These are phyloP conservation scores for Chiloscyllium punctatum DNA, from an alignment of 2,797 vertebrate genomes.

Conservation along the genomic window DNA sequence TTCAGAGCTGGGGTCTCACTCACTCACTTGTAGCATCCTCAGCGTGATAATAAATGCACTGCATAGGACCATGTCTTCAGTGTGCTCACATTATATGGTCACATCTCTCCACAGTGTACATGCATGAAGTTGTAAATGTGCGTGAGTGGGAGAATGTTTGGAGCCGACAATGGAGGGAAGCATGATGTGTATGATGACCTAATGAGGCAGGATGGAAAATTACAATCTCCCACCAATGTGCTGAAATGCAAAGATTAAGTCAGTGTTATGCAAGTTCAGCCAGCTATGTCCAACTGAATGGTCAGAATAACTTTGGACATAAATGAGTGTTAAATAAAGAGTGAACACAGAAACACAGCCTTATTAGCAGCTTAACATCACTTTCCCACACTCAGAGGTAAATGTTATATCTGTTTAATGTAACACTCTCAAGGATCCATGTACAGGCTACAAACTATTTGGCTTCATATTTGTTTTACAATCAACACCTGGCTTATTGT, in stretches of 20 bases:
- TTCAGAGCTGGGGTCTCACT: background rate
- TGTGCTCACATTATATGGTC: background rate
- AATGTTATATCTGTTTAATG: background rate
- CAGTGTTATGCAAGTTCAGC: too few relatives aligned
- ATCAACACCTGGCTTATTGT: background rate
- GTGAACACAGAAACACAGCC: too few relatives aligned
- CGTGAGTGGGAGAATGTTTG: background rate
- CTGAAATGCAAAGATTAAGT: too few relatives aligned
- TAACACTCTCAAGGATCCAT: too few relatives aligned
- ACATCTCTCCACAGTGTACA: too few relatives aligned
- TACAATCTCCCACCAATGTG: too few relatives aligned
- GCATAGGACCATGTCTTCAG: background rate
- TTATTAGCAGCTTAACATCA: background rate
- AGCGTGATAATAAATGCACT: background rate
- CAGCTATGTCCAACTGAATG: too few relatives aligned
- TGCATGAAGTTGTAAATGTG: background rate
- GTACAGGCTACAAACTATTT: background rate
- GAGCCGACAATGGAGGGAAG: too few relatives aligned
- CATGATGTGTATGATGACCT: too few relatives aligned
- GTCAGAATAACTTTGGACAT: too few relatives aligned
- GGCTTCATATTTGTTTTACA: background rate
- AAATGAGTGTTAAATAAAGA: too few relatives aligned
- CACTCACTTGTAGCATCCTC: background rate
- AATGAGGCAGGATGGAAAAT: too few relatives aligned
- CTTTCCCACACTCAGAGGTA: background rate